A percentile compares a stretch with the other conserved stretches of the same genome.
Evolutionary conservation across 2,888 invertebrate genomes (phyloP).

Genomic region (Platycheirus albimanus): DNA sequence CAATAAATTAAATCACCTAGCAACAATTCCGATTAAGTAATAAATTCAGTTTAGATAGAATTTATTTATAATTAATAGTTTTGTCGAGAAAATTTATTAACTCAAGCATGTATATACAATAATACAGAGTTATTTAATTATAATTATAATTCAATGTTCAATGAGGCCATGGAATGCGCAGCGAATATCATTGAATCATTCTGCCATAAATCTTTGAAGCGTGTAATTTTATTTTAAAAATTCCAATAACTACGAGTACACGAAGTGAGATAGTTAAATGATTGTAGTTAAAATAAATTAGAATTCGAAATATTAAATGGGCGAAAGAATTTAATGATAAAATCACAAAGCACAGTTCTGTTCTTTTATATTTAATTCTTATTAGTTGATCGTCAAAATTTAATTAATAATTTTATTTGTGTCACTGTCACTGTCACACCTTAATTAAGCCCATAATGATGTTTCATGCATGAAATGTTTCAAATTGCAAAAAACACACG

Average conservation of each 20-base stretch:
- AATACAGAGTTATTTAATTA: constrained; percentile 24
- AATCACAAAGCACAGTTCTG: no score
- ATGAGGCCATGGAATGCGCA: constrained; percentile 11
- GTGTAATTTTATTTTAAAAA: constrained; percentile 3
- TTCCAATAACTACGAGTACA: constrained; percentile 1
- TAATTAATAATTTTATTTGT: no score
- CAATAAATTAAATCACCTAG: constrained; percentile 66
- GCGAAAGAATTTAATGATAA: no score
- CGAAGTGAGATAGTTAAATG: no score
- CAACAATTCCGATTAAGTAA: constrained; percentile 37
- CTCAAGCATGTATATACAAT: background rate
- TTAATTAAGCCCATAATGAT: constrained; percentile 5
- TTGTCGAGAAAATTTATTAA: constrained; percentile 32
- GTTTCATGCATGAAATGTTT: background rate
- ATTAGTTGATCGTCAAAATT: no score
- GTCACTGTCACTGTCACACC: no score
- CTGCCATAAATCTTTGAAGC: constrained; percentile 23
- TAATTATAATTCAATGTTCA: no score
- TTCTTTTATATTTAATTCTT: no score
- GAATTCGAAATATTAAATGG: background rate
- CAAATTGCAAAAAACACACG: constrained; percentile 15
- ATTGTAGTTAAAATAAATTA: background rate
- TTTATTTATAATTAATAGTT: constrained; percentile 57
- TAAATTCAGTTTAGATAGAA: constrained; percentile 59
- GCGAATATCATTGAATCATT: background rate